These are phyloP conservation scores for Pteronura brasiliensis DNA, from an alignment of 2,113 vertebrate species.

Conservation along the genomic window DNA sequence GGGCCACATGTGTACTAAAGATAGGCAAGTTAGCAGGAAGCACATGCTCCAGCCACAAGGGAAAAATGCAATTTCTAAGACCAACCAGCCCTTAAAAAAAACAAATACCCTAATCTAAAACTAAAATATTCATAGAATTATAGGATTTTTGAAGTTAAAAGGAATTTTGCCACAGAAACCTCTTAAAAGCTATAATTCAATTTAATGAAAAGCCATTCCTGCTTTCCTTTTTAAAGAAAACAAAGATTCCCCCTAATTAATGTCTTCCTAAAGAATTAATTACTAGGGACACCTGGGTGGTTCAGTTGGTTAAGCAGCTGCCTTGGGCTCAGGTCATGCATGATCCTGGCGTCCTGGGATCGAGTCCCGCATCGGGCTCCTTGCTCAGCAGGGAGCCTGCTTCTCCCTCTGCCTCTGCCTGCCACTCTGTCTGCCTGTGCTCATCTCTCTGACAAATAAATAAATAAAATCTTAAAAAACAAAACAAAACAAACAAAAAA, in stretches of 20 bases:
- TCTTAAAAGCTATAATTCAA: conserved; percentile 47
- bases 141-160: conserved; percentile 61
- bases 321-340: too few relatives aligned
- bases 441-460: too few relatives aligned
- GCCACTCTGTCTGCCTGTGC: too few relatives aligned
- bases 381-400: too few relatives aligned
- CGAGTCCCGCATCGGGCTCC: too few relatives aligned
- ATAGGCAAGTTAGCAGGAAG: conserved; percentile 34
- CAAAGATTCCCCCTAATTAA: conserved; percentile 41
- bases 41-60: background rate
- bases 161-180: conserved; percentile 37
- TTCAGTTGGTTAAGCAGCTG: too few relatives aligned
- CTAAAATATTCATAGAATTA: conserved; percentile 57
- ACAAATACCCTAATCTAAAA: conserved; percentile 54
- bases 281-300: too few relatives aligned
- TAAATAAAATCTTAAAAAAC: too few relatives aligned
- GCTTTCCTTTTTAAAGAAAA: conserved; percentile 53
- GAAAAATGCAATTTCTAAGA: conserved; percentile 36
- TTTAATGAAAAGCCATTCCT: conserved; percentile 53
- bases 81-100: conserved; percentile 39
- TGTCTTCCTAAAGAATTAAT: conserved; percentile 9
- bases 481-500: too few relatives aligned
- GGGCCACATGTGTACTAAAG: background rate
- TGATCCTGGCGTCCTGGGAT: too few relatives aligned
- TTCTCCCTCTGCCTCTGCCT: too few relatives aligned